Percentiles rank a stretch among this genome's conserved stretches.
These are phyloP conservation scores for Chrysodeixis includens DNA, from an alignment of 2,888 invertebrate genomes.

Conservation along the genomic window DNA sequence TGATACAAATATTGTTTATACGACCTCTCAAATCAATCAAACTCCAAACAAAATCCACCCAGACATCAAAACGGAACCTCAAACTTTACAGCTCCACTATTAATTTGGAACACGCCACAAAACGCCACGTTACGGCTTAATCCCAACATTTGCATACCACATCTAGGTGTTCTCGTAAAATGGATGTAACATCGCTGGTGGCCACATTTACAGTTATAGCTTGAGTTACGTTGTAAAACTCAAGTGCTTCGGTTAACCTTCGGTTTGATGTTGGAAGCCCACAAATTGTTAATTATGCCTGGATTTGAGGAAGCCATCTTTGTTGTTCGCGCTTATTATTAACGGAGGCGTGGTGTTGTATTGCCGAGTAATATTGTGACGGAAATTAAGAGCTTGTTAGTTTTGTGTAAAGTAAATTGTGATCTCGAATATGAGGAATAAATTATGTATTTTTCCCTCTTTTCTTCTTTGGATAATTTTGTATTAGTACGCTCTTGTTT, in stretches of 20 bases:
- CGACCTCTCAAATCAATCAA: not conserved
- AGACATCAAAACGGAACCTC: not conserved
- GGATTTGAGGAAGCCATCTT: constrained; percentile 21
- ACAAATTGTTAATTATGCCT: constrained; percentile 42
- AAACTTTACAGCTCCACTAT: not conserved
- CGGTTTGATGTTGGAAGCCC: constrained; percentile 27
- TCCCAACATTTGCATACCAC: constrained; percentile 51
- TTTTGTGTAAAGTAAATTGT: too few relatives aligned
- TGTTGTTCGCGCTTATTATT: not conserved
- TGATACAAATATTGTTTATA: not conserved
- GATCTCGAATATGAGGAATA: too few relatives aligned
- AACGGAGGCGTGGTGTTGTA: not conserved
- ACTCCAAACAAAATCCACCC: not conserved
- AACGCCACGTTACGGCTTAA: constrained; percentile 42
- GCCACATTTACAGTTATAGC: constrained; percentile 40
- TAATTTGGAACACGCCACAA: constrained; percentile 10
- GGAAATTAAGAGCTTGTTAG: too few relatives aligned
- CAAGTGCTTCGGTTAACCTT: constrained; percentile 36
- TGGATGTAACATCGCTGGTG: constrained; percentile 42
- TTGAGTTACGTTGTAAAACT: constrained; percentile 47
- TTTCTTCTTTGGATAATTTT: too few relatives aligned
- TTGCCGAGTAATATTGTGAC: not conserved
- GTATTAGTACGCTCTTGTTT: too few relatives aligned
- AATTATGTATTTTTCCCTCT: too few relatives aligned
- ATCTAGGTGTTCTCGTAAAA: constrained; percentile 49